Conservation (phyloP, 1,140 invertebrate genomes). For the Ruditapes philippinarum region DNA sequence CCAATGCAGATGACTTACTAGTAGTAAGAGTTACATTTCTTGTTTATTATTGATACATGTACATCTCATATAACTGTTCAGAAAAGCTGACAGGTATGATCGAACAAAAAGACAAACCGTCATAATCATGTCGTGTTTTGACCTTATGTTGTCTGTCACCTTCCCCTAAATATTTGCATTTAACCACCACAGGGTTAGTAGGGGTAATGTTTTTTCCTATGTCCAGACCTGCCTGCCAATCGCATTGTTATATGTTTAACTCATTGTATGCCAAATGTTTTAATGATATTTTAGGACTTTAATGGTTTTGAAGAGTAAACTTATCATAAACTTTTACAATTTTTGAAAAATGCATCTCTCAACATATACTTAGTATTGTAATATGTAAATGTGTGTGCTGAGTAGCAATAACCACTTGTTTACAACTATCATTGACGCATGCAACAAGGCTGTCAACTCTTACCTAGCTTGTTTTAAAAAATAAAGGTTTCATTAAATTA, state of each 20-base stretch:
- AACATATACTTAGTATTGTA: neutral
- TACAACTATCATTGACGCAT: neutral
- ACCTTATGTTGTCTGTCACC: too few species aligned
- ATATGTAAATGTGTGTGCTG: neutral
- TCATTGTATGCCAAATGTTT: too few species aligned
- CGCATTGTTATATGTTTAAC: too few species aligned
- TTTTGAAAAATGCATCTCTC: neutral
- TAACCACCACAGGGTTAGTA: too few species aligned
- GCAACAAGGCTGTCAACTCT: neutral
- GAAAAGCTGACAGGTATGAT: neutral
- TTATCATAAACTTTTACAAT: too few species aligned
- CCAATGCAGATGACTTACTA: neutral
- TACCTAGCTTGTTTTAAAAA: neutral
- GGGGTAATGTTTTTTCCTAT: too few species aligned
- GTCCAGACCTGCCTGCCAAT: too few species aligned
- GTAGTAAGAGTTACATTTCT: neutral
- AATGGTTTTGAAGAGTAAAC: too few species aligned
- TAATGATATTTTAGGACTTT: too few species aligned
- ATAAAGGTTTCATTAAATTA: too few species aligned
- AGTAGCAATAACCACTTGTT: neutral
- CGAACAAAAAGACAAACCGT: neutral
- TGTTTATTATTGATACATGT: neutral
- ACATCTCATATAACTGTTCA: neutral
- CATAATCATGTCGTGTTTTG: too few species aligned
- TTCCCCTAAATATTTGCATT: too few species aligned